A percentile compares a stretch with the other conserved stretches of the same genome.
These are phyloP conservation scores for Sarcophaga peregrina DNA, from an alignment of 1,140 invertebrate species.

Conservation along the genomic window DNA sequence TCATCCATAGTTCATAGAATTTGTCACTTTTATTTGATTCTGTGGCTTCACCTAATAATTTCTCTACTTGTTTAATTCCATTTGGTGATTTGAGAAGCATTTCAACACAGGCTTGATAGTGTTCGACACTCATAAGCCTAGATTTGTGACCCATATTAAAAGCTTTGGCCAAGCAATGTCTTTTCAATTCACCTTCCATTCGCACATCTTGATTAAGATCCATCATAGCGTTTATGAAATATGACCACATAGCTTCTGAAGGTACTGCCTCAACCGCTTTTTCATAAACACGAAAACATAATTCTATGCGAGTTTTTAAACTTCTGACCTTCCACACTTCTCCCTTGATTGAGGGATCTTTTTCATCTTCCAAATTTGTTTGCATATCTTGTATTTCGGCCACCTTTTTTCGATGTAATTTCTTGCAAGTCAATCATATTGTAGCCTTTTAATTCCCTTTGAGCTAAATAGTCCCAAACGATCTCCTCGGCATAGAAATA, in stretches of 20 bases:
- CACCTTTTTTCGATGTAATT: conserved; percentile 28
- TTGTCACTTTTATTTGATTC: conserved; percentile 49
- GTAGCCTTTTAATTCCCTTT: conserved; percentile 57
- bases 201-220: conserved; percentile 53
- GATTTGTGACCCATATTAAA: conserved; percentile 58
- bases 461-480: conserved; percentile 59
- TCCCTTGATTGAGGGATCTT: not conserved
- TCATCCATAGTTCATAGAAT: conserved; percentile 56
- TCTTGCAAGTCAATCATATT: conserved; percentile 54
- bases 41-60: conserved; percentile 54
- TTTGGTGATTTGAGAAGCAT: conserved; percentile 52
- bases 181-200: conserved; percentile 49
- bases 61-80: conserved; percentile 48
- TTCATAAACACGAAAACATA: conserved; percentile 57
- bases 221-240: conserved; percentile 59
- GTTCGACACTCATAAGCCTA: conserved; percentile 53
- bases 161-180: conserved; percentile 54
- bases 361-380: not conserved
- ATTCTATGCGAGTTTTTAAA: conserved; percentile 53
- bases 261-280: conserved; percentile 54
- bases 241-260: conserved; percentile 31
- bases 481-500: conserved; percentile 54
- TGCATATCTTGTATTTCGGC: not conserved
- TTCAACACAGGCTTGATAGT: conserved; percentile 53
- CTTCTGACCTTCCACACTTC: conserved; percentile 49